Conservation (phyloP, 37 sponge, comb jelly and placozoan species). For the Eunapius fragilis region DNA sequence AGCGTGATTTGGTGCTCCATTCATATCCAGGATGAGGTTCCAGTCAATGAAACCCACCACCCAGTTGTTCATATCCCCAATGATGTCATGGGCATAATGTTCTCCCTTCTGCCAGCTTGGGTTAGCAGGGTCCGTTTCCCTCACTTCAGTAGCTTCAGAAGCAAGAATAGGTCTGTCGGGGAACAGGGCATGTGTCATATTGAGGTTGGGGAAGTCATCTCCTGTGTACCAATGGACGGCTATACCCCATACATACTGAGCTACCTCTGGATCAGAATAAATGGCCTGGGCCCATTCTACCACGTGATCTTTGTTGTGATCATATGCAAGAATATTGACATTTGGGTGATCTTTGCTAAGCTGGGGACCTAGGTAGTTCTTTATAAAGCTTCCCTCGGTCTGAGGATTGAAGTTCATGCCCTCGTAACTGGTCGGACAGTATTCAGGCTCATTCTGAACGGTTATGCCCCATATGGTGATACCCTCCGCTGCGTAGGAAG, state of each 20-base stretch:
- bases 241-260: conserved; percentile 81
- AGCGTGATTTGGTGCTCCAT: conserved; percentile 75
- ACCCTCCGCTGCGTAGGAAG: conserved; percentile 39
- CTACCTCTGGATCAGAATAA: conserved; percentile 71
- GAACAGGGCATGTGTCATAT: conserved; percentile 69
- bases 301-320: conserved; percentile 85
- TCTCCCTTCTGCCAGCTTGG: conserved; percentile 78
- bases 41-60: conserved; percentile 88
- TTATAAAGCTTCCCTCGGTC: conserved; percentile 73
- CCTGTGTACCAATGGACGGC: conserved; percentile 87
- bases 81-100: conserved; percentile 85
- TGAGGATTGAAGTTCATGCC: conserved; percentile 80
- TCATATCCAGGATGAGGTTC: conserved; percentile 78
- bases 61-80: conserved; percentile 89
- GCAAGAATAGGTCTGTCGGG: conserved; percentile 76
- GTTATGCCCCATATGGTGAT: conserved; percentile 79
- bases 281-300: conserved; percentile 82
- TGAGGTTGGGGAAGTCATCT: conserved; percentile 70
- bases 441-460: conserved; percentile 84
- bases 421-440: conserved; percentile 59
- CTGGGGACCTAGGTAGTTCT: conserved; percentile 58
- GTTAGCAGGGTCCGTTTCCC: conserved; percentile 63
- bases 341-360: conserved; percentile 69
- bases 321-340: conserved; percentile 67
- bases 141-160: conserved; percentile 75